Conservation (phyloP, 2,797 vertebrate species). For the Valencia hispanica region DNA sequence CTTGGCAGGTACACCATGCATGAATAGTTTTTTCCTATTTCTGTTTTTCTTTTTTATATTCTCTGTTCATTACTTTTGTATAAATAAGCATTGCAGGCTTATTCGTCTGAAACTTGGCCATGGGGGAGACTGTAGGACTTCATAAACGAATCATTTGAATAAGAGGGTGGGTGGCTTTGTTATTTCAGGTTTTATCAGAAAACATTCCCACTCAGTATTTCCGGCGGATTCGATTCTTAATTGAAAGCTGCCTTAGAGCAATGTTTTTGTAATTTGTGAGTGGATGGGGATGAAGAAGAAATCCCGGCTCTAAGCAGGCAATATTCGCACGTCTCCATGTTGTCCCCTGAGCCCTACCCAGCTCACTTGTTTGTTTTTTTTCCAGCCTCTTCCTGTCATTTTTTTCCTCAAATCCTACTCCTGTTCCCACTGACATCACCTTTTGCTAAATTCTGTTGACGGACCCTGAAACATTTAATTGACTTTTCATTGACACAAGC, state of each 20-base stretch:
- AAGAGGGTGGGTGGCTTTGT: slow-evolving; percentile 46
- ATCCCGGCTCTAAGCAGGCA: slow-evolving; percentile 39
- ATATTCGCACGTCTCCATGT: slow-evolving; percentile 20
- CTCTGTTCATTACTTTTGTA: slow-evolving; percentile 65
- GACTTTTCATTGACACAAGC: slow-evolving; percentile 67
- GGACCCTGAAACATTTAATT: slow-evolving; percentile 72
- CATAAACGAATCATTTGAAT: slow-evolving; percentile 67
- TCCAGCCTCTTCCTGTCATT: slow-evolving; percentile 19
- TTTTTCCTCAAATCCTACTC: slow-evolving; percentile 17
- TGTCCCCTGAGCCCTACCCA: not conserved
- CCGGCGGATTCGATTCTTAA: slow-evolving; percentile 57
- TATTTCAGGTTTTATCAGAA: slow-evolving; percentile 53
- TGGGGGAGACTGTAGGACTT: slow-evolving; percentile 53
- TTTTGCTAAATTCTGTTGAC: slow-evolving; percentile 54
- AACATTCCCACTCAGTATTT: slow-evolving; percentile 39
- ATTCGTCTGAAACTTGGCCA: slow-evolving; percentile 63
- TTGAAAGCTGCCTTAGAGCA: slow-evolving; percentile 74
- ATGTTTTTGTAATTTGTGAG: slow-evolving; percentile 71
- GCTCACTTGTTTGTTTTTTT: slow-evolving; percentile 31
- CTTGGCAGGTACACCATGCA: slow-evolving; percentile 22
- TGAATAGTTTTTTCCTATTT: slow-evolving; percentile 3
- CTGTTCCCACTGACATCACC: slow-evolving; percentile 47
- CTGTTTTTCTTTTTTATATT: slow-evolving; percentile 40
- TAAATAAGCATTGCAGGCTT: slow-evolving; percentile 72
- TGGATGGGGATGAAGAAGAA: slow-evolving; percentile 53